These are phyloP conservation scores for Buphagus erythrorhynchus DNA, from an alignment of 2,797 vertebrate genomes.

Conservation along the genomic window DNA sequence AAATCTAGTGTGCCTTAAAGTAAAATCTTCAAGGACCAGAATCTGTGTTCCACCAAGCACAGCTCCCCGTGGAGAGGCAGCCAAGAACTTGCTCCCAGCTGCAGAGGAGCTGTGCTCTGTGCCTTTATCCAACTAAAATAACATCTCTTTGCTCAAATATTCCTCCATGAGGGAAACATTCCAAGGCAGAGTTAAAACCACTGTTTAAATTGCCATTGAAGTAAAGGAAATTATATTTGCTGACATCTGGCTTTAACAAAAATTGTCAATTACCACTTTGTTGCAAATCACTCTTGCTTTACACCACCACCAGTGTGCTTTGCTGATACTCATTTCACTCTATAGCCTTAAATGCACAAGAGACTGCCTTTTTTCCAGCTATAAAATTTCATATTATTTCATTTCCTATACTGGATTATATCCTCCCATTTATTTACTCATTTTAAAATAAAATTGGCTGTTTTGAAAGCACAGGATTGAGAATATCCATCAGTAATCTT, in stretches of 20 bases:
- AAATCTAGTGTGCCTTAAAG: background rate
- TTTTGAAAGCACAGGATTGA: constrained; percentile 5
- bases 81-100: background rate
- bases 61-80: background rate
- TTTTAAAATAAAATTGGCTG: constrained; percentile 1
- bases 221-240: constrained; percentile 44
- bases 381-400: constrained; percentile 40
- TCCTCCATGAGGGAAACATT: background rate
- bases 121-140: background rate
- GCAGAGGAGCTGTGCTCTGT: background rate
- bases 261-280: constrained; percentile 38
- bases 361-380: constrained; percentile 20
- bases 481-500: background rate
- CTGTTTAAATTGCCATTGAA: constrained; percentile 17
- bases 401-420: constrained; percentile 40
- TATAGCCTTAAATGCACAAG: constrained; percentile 30
- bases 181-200: background rate
- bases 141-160: background rate
- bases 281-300: constrained; percentile 16
- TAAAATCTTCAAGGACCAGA: background rate
- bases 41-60: background rate
- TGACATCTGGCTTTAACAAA: constrained; percentile 33
- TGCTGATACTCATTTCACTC: constrained; percentile 24
- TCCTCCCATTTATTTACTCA: constrained; percentile 38
- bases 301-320: background rate